Base-by-base conservation (phyloP, 2,888 invertebrate genomes). In the Myopa tessellatipennis region DNA sequence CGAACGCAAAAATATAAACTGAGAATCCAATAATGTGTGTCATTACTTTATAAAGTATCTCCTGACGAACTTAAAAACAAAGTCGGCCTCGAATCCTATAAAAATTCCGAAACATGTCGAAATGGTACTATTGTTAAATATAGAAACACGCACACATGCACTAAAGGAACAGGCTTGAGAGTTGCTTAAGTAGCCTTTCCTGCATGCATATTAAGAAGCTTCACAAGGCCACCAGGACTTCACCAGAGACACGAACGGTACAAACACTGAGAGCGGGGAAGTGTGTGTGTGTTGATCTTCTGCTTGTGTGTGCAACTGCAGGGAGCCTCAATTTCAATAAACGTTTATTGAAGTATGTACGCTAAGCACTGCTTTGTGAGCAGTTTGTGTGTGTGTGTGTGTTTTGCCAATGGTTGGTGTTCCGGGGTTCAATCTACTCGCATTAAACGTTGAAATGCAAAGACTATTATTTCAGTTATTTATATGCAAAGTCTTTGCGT, bases 21-120 rank as follows among this genome's bases (percentile, higher is more conserved):
- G 71, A 71, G 55, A 71, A 71, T 71, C 58, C 71, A 71, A 71
- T 71, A 71, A 71, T 58, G 36, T 71, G 16, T 71, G 71, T 38
- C 58, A 58, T 71, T 71, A 71, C 34, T 55, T n/a, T 36, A 12
- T 58, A 38, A 36, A 71, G 40, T 36, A 71, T 36, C 55, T 58
- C 36, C 4, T 4, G 45, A n/a, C 3, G 14, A n/a, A 63, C 6
- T 63, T 10, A 8, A 45, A 69, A 45, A 69, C 67, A 67, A 67
- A 67, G 4, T 40, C 40, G n/a, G n/a, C 16, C 55, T 1, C 55
- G 55, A n/a, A 55, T 12, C 14, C 10, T 4, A 55, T 1, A 10
- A 40, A 45, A 52, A 26, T n/a, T 34, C 52, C 4, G 4, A 50
- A 52, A 70, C 70, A 34, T 45, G 26, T 26, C 26, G 52, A 70